Evolutionary conservation across 2,113 vertebrate species (phyloP), one percentile per base, ranked within the genome.

Genomic region (Oncorhynchus keta): DNA sequence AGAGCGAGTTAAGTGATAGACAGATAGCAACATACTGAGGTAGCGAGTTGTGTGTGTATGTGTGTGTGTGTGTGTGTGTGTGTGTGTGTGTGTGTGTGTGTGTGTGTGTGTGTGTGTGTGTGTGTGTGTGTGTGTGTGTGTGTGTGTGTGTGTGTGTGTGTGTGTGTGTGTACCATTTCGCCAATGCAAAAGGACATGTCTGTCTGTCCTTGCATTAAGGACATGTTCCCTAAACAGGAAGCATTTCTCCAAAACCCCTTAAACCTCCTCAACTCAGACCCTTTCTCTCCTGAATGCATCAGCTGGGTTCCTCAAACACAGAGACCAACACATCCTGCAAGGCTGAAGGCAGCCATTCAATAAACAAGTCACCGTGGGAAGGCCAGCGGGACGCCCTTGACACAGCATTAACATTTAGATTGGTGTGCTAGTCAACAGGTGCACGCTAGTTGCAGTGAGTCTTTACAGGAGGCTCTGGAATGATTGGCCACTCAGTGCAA

Each of bases 331-430:
- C 45, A 57, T 73, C 75, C 30, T 45, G 67, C 51, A 57, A 35
- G 18, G 64, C 81, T 65, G 26, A 49, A 16, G 16, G 24, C 59
- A 79, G 48, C 79, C 80, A 79, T 76, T 76, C 76, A 28, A 76
- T 57, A 51, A 71, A 78, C 28, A 79, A 76, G 32, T 59, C 20
- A 35, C 70, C 49, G 75, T 76, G 7, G 61, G 35, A 78, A 13
- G 70, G 65, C 39, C 68, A 61, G 51, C 0, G 68, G 70, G 77
- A 73, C 18, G 76, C 78, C 77, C 66, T 68, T 66, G 59, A 68
- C 64, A 68, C 64, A 74, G 76, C 83, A 92, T 92, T 91, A 85
- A 91, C 87, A 91, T 90, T 92, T 90, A 89, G 84, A 93, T 88
- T 90, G 84, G 76, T 80, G 28, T n/a, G 62, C 64, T 68, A 78